Conservation (phyloP, 2,797 vertebrate genomes). For the Miopithecus talapoin region DNA sequence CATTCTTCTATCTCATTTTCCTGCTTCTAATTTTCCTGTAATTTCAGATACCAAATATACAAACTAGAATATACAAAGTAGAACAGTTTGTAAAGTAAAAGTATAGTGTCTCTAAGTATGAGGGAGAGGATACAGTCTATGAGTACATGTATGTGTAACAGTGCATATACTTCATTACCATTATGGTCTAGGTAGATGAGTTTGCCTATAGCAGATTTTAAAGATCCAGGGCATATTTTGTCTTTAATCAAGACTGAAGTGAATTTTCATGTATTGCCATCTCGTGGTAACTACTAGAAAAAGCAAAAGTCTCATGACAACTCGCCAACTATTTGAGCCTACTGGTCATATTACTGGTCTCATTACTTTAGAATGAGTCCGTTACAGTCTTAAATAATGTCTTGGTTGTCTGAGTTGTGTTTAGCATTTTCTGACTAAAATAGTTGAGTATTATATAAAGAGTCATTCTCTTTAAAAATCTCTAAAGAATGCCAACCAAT, state of each 20-base stretch:
- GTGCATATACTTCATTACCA: neutral
- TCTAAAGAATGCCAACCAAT: neutral
- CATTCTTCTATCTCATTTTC: neutral
- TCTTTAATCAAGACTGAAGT: slow-evolving; percentile 10
- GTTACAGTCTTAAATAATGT: neutral
- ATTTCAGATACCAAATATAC: neutral
- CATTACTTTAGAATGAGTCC: neutral
- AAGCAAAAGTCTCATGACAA: neutral
- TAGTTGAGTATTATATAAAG: slow-evolving; percentile 11
- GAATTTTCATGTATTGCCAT: neutral
- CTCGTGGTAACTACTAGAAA: neutral
- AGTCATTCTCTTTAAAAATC: neutral
- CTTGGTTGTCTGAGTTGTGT: neutral
- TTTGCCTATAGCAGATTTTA: neutral
- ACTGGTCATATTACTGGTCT: neutral
- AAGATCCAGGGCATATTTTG: neutral
- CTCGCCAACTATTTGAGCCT: neutral
- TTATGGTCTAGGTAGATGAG: neutral
- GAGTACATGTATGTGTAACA: neutral
- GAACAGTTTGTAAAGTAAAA: neutral
- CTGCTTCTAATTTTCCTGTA: neutral
- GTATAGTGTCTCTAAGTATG: neutral
- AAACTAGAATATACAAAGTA: neutral
- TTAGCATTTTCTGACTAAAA: neutral
- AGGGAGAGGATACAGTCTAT: neutral